phyloP scores from a whole-genome alignment of 2,888 invertebrate genomes.

The Pasiphila rectangulata region DNA sequence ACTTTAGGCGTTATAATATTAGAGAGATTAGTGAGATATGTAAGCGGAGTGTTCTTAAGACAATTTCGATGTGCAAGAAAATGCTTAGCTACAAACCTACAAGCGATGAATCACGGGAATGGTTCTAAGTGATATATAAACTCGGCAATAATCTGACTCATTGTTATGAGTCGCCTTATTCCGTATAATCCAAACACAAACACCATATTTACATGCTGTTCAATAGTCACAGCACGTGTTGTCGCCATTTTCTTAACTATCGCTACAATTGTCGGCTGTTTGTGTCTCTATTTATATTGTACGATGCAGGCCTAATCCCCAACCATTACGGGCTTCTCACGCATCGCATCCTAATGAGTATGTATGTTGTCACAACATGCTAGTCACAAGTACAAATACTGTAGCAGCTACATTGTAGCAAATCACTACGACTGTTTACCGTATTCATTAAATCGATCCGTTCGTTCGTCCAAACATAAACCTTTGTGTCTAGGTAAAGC shows the following conservation, averaged over 20 bases:
- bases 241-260: conserved; percentile 48
- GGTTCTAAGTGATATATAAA: conserved; percentile 1
- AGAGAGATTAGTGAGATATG: background rate
- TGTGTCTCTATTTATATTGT: conserved; percentile 48
- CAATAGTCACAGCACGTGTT: conserved; percentile 37
- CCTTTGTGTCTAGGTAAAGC: conserved; percentile 40
- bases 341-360: conserved; percentile 52
- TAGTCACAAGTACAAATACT: conserved; percentile 35
- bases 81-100: too few species aligned
- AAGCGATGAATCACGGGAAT: conserved; percentile 4
- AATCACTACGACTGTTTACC: too few species aligned
- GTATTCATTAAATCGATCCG: too few species aligned
- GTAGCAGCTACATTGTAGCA: conserved; percentile 6
- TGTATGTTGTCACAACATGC: conserved; percentile 32
- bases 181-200: conserved; percentile 17
- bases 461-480: too few species aligned
- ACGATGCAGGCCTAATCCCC: conserved; percentile 47
- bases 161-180: conserved; percentile 21
- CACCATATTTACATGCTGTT: conserved; percentile 15
- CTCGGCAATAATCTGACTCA: conserved; percentile 24
- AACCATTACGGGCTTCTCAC: conserved; percentile 47
- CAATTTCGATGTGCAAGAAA: background rate
- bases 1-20: background rate
- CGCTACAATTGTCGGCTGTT: conserved; percentile 43
- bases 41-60: too few species aligned